Evolutionary conservation across 1,140 invertebrate species (phyloP), one percentile per base, ranked within the genome.

Genomic region (Lepidurus apus): DNA sequence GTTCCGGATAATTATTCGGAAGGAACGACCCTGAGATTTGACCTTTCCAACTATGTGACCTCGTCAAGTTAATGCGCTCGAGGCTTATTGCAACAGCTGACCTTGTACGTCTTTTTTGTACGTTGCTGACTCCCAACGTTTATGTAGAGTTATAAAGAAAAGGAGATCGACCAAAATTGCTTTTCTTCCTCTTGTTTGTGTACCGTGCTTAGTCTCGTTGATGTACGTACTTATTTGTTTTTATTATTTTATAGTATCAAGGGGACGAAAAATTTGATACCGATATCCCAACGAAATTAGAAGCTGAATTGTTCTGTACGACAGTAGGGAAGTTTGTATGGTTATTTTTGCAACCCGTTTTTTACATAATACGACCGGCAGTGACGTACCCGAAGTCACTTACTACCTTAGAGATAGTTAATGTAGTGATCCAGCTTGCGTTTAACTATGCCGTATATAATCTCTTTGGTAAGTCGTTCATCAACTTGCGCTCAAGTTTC

Each of bases 241-340:
- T n/a, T n/a, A 8, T 80, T 82, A 78, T 78, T 82, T 87, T 87
- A 42, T 82, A 93, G 91, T 98, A 96, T 86, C 96, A 98, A 91
- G 98, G 98, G 43, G 95, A 98, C 86, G 96, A 98, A 84, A 89
- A 90, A 74, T 88, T 94, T 79, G 98, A 99, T 85, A 98, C 97
- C 0, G 98, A 99, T 85, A 93, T 99, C 79, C 98, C 98, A 7
- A 96, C 96, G 0, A 86, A 92, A 77, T 77, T 98, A 17, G 98
- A 99, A 88, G 96, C 95, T 0, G 92, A 93, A 84, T 85, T 99
- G 21, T 99, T 99, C 85, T 93, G 91, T 81, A 96, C 91, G 13
- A 95, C 96, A 0, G 90, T 95, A 82, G 93, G 94, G 7, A 99
- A 99, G 87, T 89, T 99, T 43, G 83, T 95, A 42, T 99, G 97